A percentile compares a stretch with the other conserved stretches of the same genome.
These are phyloP conservation scores for Tor tambroides DNA, from an alignment of 2,113 vertebrate genomes.

Conservation along the genomic window DNA sequence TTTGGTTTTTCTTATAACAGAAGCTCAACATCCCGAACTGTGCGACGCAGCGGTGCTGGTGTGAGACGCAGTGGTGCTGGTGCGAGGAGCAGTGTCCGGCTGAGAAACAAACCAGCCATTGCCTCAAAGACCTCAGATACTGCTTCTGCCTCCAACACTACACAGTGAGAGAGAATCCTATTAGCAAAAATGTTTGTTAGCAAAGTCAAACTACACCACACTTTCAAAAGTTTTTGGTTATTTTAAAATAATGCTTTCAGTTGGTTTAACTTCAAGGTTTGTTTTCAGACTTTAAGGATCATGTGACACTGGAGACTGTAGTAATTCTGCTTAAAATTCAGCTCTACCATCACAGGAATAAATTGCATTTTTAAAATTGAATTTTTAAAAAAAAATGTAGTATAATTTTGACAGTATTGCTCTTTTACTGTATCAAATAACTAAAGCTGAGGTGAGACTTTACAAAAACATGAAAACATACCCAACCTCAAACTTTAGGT, in stretches of 20 bases:
- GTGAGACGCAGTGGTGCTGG: constrained; percentile 8
- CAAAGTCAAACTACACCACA: too few species aligned
- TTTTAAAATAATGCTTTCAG: too few species aligned
- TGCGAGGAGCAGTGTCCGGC: constrained; percentile 32
- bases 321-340: neutral
- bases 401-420: too few species aligned
- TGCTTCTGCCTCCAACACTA: neutral
- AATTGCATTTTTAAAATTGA: neutral
- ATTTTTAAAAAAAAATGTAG: too few species aligned
- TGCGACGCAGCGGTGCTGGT: constrained; percentile 4
- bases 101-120: constrained; percentile 8
- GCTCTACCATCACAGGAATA: neutral
- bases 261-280: too few species aligned
- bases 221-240: too few species aligned
- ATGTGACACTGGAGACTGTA: neutral
- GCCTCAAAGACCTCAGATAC: neutral
- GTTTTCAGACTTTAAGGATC: neutral
- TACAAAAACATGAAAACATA: too few species aligned
- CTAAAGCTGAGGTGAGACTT: too few species aligned
- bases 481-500: too few species aligned
- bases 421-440: too few species aligned
- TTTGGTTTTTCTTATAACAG: constrained; percentile 27
- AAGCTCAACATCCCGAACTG: constrained; percentile 45
- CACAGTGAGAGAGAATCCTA: constrained; percentile 59
- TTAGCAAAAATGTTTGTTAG: too few species aligned